Conservation (phyloP, 2,797 vertebrate genomes). For the Anolis apletophallus region DNA sequence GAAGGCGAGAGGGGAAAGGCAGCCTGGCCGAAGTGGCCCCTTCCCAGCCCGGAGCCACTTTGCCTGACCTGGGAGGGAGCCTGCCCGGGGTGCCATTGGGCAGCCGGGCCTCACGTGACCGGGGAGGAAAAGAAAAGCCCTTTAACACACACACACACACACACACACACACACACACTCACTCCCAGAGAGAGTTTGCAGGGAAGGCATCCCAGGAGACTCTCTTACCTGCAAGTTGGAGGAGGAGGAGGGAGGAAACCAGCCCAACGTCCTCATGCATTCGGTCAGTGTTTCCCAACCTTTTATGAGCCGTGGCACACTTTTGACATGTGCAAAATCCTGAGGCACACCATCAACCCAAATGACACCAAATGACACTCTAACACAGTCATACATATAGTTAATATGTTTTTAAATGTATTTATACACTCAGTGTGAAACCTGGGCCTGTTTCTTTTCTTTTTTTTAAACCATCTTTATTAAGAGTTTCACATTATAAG, state of each 20-base stretch:
- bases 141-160: slow-evolving; percentile 19
- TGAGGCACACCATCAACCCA: no score
- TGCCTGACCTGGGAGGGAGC: slow-evolving; percentile 71
- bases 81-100: slow-evolving; percentile 79
- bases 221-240: slow-evolving; percentile 71
- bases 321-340: no score
- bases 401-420: no score
- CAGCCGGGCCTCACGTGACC: slow-evolving; percentile 79
- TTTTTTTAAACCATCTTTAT: no score
- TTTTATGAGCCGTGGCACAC: no score
- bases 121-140: slow-evolving; percentile 72
- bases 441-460: no score
- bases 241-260: not conserved
- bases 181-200: slow-evolving; percentile 50
- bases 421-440: no score
- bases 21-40: slow-evolving; percentile 39
- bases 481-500: no score
- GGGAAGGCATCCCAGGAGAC: slow-evolving; percentile 66
- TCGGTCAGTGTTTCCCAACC: no score
- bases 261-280: not conserved
- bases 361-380: no score
- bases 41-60: slow-evolving; percentile 55
- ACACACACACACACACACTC: not conserved
- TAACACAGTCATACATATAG: no score
- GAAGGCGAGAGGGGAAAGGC: slow-evolving; percentile 33